These are phyloP conservation scores for Notechis scutatus DNA, from an alignment of 2,113 vertebrate genomes.

Conservation along the genomic window DNA sequence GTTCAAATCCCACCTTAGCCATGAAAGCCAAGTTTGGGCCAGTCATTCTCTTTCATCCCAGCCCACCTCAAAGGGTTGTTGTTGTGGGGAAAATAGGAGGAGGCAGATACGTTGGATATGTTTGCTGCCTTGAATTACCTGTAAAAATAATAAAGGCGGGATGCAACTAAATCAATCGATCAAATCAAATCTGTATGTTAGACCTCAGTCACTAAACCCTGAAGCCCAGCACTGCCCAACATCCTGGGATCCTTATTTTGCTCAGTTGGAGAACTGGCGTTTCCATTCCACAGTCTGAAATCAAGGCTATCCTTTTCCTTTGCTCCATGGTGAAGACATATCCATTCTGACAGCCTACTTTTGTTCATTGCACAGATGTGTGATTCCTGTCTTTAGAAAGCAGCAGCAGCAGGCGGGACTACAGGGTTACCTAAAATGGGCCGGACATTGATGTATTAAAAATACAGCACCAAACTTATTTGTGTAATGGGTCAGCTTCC, in stretches of 20 bases:
- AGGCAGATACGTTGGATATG: background rate
- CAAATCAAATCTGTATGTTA: background rate
- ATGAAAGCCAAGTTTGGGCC: background rate
- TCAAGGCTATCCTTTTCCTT: background rate
- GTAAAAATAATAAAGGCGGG: background rate
- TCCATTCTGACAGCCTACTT: background rate
- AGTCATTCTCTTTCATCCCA: background rate
- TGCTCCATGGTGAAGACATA: background rate
- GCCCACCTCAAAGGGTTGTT: background rate
- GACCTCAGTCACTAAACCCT: background rate
- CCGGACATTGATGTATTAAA: background rate
- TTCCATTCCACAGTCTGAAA: background rate
- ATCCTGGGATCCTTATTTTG: background rate
- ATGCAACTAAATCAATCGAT: background rate
- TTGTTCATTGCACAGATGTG: background rate
- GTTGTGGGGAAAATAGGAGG: background rate
- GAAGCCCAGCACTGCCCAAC: background rate
- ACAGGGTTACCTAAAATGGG: background rate
- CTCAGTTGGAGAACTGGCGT: background rate
- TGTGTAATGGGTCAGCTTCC: background rate
- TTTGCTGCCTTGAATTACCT: background rate
- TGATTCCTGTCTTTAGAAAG: background rate
- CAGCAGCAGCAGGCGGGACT: background rate
- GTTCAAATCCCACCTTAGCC: background rate
- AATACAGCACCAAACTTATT: background rate